Conservation (phyloP, 2,113 vertebrate species). For the Sinocyclocheilus grahami region DNA sequence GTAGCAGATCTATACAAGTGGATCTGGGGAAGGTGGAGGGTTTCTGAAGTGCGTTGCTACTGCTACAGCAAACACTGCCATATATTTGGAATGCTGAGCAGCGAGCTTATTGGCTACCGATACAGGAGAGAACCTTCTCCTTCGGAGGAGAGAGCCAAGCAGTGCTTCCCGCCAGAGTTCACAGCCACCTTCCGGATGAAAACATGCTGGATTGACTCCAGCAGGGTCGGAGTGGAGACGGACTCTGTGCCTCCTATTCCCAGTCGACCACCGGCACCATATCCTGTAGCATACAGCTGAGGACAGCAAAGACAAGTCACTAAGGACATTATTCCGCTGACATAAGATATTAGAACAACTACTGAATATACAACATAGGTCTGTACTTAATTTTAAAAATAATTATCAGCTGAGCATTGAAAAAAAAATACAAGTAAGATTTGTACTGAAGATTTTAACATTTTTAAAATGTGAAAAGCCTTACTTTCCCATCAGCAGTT, state of each 20-base stretch:
- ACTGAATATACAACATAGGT: neutral
- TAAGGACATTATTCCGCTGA: slow-evolving; percentile 8
- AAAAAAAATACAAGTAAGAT: neutral
- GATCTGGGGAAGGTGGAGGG: too few species aligned
- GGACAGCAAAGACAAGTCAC: slow-evolving; percentile 16
- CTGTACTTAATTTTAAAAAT: neutral
- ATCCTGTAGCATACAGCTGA: slow-evolving; percentile 96
- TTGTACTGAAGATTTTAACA: neutral
- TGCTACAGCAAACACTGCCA: too few species aligned
- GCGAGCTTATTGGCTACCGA: too few species aligned
- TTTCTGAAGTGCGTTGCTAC: too few species aligned
- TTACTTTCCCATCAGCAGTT: slow-evolving; percentile 96
- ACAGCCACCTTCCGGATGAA: slow-evolving; percentile 98
- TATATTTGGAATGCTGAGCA: too few species aligned
- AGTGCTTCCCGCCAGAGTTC: slow-evolving; percentile 98
- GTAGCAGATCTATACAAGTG: too few species aligned
- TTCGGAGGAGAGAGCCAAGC: slow-evolving; percentile 93
- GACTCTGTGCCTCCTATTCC: slow-evolving; percentile 97
- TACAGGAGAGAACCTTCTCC: slow-evolving; percentile 74
- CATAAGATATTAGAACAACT: neutral
- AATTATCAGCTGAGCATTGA: neutral
- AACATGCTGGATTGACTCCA: slow-evolving; percentile 98
- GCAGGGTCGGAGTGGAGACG: slow-evolving; percentile 91
- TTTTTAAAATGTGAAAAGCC: neutral
- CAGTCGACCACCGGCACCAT: slow-evolving; percentile 94